These are phyloP conservation scores for Cancer borealis DNA, from an alignment of 2,888 invertebrate genomes.

Conservation along the genomic window DNA sequence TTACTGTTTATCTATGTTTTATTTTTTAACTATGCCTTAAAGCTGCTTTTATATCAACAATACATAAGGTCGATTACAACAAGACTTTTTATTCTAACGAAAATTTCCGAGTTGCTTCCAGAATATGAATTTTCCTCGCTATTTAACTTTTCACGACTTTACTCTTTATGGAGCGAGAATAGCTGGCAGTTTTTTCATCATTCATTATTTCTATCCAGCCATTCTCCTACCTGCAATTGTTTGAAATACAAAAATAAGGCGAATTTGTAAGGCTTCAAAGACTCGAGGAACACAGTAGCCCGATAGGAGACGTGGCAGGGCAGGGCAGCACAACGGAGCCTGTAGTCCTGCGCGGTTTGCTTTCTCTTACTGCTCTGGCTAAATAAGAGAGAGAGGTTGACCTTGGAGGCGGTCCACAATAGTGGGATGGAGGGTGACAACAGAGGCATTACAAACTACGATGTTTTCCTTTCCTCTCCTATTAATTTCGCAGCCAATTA, in stretches of 20 bases:
- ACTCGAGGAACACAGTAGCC: not conserved
- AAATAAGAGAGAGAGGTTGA: not conserved
- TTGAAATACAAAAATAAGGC: not conserved
- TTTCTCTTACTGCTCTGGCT: not conserved
- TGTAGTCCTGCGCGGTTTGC: not conserved
- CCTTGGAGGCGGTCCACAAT: not conserved
- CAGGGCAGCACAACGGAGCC: too few relatives aligned
- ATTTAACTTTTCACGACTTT: too few relatives aligned
- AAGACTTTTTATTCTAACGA: too few relatives aligned
- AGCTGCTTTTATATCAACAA: too few relatives aligned
- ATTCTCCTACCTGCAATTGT: conserved; percentile 1
- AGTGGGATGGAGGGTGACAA: not conserved
- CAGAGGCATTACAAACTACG: not conserved
- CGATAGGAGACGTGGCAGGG: too few relatives aligned
- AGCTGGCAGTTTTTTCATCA: not conserved
- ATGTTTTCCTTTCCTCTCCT: not conserved
- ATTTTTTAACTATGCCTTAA: too few relatives aligned
- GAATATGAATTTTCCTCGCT: too few relatives aligned
- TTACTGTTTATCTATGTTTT: too few relatives aligned
- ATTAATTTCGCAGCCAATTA: not conserved
- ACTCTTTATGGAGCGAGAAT: not conserved
- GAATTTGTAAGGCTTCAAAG: conserved; percentile 18
- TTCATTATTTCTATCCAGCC: conserved; percentile 3
- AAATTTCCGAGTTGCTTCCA: too few relatives aligned
- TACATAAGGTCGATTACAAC: too few relatives aligned